phyloP scores from a whole-genome alignment of 2,888 invertebrate species.

The Monochamus alternatus region DNA sequence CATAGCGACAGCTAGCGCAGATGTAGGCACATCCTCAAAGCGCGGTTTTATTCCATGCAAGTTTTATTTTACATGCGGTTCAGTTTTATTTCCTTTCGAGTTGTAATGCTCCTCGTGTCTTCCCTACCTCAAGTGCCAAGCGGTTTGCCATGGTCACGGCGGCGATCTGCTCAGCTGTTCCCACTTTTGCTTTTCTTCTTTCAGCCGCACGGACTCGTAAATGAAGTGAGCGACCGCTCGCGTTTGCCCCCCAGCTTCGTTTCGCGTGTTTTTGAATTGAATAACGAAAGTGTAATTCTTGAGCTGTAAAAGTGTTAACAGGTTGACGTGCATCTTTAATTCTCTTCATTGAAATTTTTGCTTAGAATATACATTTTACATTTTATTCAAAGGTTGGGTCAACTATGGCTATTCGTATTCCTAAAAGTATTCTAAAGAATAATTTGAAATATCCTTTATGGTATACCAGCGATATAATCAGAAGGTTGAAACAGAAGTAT shows the following conservation, averaged over 20 bases:
- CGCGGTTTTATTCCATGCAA: constrained; percentile 47
- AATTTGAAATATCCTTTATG: too few species aligned
- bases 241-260: constrained; percentile 11
- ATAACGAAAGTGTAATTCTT: constrained; percentile 26
- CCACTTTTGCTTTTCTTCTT: constrained; percentile 24
- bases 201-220: background rate
- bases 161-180: constrained; percentile 55
- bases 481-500: too few species aligned
- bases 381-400: too few species aligned
- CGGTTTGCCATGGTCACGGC: constrained; percentile 56
- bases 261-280: constrained; percentile 30
- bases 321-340: too few species aligned
- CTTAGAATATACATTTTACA: background rate
- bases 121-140: constrained; percentile 51
- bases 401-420: too few species aligned
- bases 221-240: constrained; percentile 30
- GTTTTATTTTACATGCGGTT: constrained; percentile 48
- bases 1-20: constrained; percentile 40
- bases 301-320: background rate
- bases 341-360: background rate
- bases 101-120: constrained; percentile 45
- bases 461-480: too few species aligned
- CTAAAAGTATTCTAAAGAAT: too few species aligned
- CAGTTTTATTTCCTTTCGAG: constrained; percentile 48
- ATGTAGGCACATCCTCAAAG: constrained; percentile 45